Base-by-base conservation (phyloP, 2,888 invertebrate species). In the Corythucha ciliata region DNA sequence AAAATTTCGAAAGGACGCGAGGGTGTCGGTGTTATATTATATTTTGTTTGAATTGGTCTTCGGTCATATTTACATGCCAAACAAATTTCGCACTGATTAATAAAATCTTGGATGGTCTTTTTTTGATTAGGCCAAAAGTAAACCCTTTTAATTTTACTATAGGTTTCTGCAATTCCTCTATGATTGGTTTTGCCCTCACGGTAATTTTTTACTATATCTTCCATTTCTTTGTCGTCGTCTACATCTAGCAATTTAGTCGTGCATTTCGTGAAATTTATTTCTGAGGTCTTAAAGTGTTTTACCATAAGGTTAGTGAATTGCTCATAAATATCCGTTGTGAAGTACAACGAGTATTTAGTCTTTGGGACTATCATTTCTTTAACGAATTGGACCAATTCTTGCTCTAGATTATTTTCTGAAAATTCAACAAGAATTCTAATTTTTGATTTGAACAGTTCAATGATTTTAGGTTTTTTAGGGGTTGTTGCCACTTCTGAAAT, bases 1-100 rank as follows among this genome's bases (percentile, higher is more conserved):
- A 49, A 3, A 3, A 48, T 50, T 20, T 53, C 53, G n/a, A 53
- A 42, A 24, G 53, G 49, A 21, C 26, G 24, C 4, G 42, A 36
- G 21, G 36, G 26, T 18, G 42, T 42, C n/a, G 42, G 42, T 2
- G 42, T 42, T 3, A 42, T 26, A 26, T 42, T 42, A 4, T 18
- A 4, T 14, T 42, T 42, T 2, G 26, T 14, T 14, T 42, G 26
- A 2, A 25, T 24, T 2, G 42, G 42, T 7, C 8, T 12, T 8
- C 42, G 3, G 14, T 42, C 42, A 14, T 42, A 25, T 42, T 42
- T 42, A 21, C 26, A 24, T 3, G 25, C 26, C 4, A 25, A 4
- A 4, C 42, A 42, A 18, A 25, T 26, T 42, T 24, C 26, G 24
- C 42, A 42, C 16, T n/a, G 26, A 14, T 42, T 42, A 12, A 42